Conservation (phyloP, 1,140 invertebrate genomes). For the Formica selysi region DNA sequence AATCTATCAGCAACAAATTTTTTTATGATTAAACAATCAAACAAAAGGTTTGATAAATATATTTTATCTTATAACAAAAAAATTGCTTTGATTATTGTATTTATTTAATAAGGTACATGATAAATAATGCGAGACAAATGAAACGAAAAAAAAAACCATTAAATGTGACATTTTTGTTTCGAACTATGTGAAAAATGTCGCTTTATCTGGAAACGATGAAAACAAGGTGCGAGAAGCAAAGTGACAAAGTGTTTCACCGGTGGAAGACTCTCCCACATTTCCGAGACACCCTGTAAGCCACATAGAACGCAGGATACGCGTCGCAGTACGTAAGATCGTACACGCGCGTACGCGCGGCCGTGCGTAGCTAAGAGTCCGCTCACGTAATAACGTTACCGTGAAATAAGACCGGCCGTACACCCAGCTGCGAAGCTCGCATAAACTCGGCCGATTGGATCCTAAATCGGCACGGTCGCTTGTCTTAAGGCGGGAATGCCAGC, state of each 20-base stretch:
- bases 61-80: no score
- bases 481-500: constrained; percentile 73
- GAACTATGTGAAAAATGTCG: not conserved
- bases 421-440: constrained; percentile 81
- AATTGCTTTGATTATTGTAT: no score
- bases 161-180: not conserved
- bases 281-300: constrained; percentile 67
- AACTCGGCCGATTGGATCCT: constrained; percentile 80
- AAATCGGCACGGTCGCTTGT: constrained; percentile 78
- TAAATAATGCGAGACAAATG: not conserved
- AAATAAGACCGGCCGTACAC: constrained; percentile 76
- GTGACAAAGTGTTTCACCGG: not conserved
- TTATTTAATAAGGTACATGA: no score
- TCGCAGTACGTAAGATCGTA: constrained; percentile 57
- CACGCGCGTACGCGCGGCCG: constrained; percentile 39
- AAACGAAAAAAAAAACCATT: not conserved
- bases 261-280: constrained; percentile 45
- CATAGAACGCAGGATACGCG: constrained; percentile 44
- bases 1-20: not conserved
- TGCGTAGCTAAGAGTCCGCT: constrained; percentile 49
- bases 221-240: not conserved
- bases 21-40: not conserved
- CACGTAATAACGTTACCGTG: constrained; percentile 78
- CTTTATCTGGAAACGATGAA: not conserved
- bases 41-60: not conserved